Evolutionary conservation across 2,888 invertebrate genomes (phyloP), one percentile per base, ranked within the genome.

Genomic region (Clanis bilineata): DNA sequence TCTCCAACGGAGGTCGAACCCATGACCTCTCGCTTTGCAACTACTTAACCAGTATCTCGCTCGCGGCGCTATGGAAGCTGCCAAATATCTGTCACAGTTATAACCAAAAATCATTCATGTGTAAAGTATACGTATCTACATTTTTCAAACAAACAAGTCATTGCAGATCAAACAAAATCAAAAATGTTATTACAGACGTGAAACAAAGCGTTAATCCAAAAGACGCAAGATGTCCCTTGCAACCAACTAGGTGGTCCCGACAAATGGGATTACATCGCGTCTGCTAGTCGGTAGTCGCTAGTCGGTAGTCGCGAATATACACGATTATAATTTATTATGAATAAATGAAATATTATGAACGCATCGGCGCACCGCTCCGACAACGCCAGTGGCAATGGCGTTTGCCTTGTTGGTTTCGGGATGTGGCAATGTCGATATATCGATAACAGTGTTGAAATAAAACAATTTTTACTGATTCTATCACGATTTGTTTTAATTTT

Each of bases 291-390:
- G 28, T 51, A 51, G 47, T 45, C 45, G 45, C n/a, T 38, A 38
- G 38, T 65, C 62, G 23, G 45, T 47, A 58, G 36, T 39, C 47
- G 57, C 41, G 60, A 57, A 43, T 68, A 67, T 70, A 67, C 66
- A 66, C 83, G 90, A 92, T 92, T 91, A 92, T 90, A 90, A 90
- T 91, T 91, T 91, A 92, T 92, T 89, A 91, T 90, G 92, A 92
- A 92, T 91, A 91, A 92, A 92, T 92, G 91, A 90, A 91, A 92
- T 92, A 92, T 91, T 92, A 92, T 89, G 86, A 89, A 91, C 91
- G 92, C 91, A 90, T 90, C 92, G 91, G 86, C 88, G 91, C 80
- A 86, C 88, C 83, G 85, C 83, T 80, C 89, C 88, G 90, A 86
- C 90, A 88, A 81, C 86, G 92, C 90, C 91, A 89, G 82, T 90